Base-by-base conservation (phyloP, 2,888 invertebrate species). In the Lasioglossum marginatum region DNA sequence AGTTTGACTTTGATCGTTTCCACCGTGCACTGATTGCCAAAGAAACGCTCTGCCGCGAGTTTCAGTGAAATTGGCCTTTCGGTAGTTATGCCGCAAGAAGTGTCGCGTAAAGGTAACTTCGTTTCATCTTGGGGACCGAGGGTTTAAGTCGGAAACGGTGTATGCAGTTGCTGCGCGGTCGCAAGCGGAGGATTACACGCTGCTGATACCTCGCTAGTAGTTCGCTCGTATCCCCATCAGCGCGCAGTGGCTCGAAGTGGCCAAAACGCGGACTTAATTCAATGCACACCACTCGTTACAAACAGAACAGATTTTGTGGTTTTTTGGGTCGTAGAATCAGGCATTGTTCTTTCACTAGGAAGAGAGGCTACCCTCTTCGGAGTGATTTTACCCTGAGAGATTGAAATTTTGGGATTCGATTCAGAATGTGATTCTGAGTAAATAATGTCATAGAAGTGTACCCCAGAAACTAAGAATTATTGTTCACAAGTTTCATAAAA, bases 1-100 rank as follows among this genome's bases (percentile, higher is more conserved):
- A 34, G 45, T 70, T 70, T 45, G 52, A 78, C 77, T 78, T 78
- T 78, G 77, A 70, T 77, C 77, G 68, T 68, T 68, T n/a, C 37
- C 45, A 6, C 27, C 16, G 40, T n/a, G 40, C 40, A 37, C 45
- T 31, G 52, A 48, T 14, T 43, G 72, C 27, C 4, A 48, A 70
- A 70, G 68, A 68, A 68, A 10, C 16, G 23, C 14, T 34, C 4
- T 34, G 19, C n/a, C 68, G 43, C 43, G 66, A 66, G n/a, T 52
- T n/a, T 43, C 45, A 16, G 37, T 48, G n/a, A n/a, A 37, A 37
- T n/a, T 68, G 48, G 52, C 48, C 72, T 72, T 48, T 23, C 34
- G 8, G 48, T 31, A 31, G 27, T 45, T 34, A 14, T 23, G 48
- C 31, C 43, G 48, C 31, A 31, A 10, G 71, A 60, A 52, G 23